These are phyloP conservation scores for Drosophila pseudoananassae DNA, from an alignment of 1,140 invertebrate species.

Conservation along the genomic window DNA sequence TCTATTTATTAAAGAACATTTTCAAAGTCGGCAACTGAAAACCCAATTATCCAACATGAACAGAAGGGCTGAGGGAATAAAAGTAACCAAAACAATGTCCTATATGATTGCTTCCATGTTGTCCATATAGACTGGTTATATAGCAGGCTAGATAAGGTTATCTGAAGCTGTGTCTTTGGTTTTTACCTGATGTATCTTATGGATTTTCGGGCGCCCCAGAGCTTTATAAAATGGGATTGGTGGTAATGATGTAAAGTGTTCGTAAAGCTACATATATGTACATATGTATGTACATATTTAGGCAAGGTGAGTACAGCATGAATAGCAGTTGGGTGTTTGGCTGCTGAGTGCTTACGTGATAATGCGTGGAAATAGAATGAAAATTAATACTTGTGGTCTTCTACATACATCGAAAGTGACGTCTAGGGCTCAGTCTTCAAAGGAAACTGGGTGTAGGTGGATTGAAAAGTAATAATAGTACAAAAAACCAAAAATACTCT, in stretches of 20 bases:
- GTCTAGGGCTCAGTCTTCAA: conserved; percentile 76
- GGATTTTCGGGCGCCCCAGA: conserved; percentile 46
- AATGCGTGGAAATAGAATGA: conserved; percentile 7
- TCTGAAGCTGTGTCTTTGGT: neutral
- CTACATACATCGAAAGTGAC: conserved; percentile 77
- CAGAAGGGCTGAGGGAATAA: too few species aligned
- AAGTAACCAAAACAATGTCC: too few species aligned
- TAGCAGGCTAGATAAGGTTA: neutral
- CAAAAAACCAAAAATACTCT: neutral
- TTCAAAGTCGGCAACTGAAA: too few species aligned
- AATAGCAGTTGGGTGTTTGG: neutral
- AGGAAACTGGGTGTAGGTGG: conserved; percentile 16
- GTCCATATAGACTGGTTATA: too few species aligned
- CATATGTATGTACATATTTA: neutral
- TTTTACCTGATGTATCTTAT: conserved; percentile 40
- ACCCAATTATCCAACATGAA: too few species aligned
- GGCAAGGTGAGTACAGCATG: conserved; percentile 13
- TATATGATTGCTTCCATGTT: too few species aligned
- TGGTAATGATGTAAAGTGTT: conserved; percentile 74
- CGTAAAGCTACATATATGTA: conserved; percentile 21
- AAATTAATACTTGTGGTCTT: conserved; percentile 37
- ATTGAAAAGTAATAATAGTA: conserved; percentile 14
- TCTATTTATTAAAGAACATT: too few species aligned
- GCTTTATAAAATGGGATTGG: conserved; percentile 56
- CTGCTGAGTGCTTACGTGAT: neutral